Evolutionary conservation across 2,888 invertebrate species (phyloP), one percentile per base, ranked within the genome.

Genomic region (Drosophila macrospina): DNA sequence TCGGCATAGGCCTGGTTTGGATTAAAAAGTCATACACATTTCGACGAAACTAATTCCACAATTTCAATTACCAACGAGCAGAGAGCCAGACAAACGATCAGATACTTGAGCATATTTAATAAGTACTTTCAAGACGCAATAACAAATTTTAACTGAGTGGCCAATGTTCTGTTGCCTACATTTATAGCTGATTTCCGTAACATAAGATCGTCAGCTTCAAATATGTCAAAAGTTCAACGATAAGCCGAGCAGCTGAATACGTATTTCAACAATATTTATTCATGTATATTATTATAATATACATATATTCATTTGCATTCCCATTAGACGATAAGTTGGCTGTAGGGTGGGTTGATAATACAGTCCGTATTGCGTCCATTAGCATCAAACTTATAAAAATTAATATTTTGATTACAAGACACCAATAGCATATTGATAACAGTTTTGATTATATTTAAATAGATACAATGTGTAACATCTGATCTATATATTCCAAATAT

Each of bases 1-100:
- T 90, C 86, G 52, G 89, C 90, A 50, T 42, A 62, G 20, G 68
- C 88, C 90, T 89, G 50, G 13, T 3, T 28, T 30, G 6, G 2
- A 39, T 15, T 20, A 50, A 3, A 15, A 8, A 1, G 8, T 34
- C 20, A 24, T 15, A 8, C 20, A 11, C 6, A 10, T 44, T 11
- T 15, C 2, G 0, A 34, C 36, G 5, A 41, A n/a, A 2, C 8
- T 20, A 20, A 15, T 15, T 39, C 8, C 6, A 61, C 13, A 32
- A 45, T 37, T 47, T 41, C n/a, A 80, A 86, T 66, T 67, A 86
- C 85, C 80, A 80, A 64, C 24, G 80, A 56, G 44, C 68, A 71
- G 52, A 82, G 69, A 30, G 87, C 72, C 69, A 85, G 62, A 30
- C 65, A 63, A 24, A 79, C 69, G 48, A 86, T 66, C 44, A 86